Percentiles rank a stretch among this genome's conserved stretches.
phyloP scores from a whole-genome alignment of 2,888 invertebrate genomes.

The Danaus chrysippus region DNA sequence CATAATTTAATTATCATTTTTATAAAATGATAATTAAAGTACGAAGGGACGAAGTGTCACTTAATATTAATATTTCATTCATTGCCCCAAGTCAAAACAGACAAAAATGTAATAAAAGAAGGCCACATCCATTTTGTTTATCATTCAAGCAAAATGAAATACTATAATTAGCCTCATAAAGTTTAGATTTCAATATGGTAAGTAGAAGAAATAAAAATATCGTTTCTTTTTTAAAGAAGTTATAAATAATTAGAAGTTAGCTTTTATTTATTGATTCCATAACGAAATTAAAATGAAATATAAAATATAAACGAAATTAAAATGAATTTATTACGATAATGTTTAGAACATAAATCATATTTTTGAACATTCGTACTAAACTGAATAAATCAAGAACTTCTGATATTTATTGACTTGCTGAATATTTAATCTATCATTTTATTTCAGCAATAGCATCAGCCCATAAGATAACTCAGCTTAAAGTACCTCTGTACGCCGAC shows the following conservation, averaged over 20 bases:
- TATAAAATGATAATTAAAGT: no score
- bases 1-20: conserved; percentile 18
- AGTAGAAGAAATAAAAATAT: no score
- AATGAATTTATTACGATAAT: no score
- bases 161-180: neutral
- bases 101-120: conserved; percentile 7
- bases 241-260: no score
- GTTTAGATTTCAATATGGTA: neutral
- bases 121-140: conserved; percentile 1
- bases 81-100: conserved; percentile 3
- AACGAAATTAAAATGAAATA: no score
- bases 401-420: neutral
- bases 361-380: no score
- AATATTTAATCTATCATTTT: conserved; percentile 31
- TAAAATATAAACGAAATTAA: no score
- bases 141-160: conserved; percentile 1
- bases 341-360: no score
- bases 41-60: conserved; percentile 12
- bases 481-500: conserved; percentile 70
- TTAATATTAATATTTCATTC: conserved; percentile 17
- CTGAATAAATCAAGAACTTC: no score
- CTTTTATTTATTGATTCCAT: no score
- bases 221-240: no score
- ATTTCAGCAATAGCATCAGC: conserved; percentile 64
- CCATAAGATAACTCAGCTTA: conserved; percentile 68